A percentile compares a stretch with the other conserved stretches of the same genome.
Evolutionary conservation across 2,113 vertebrate species (phyloP).

Genomic region (Nothobranchius furzeri): DNA sequence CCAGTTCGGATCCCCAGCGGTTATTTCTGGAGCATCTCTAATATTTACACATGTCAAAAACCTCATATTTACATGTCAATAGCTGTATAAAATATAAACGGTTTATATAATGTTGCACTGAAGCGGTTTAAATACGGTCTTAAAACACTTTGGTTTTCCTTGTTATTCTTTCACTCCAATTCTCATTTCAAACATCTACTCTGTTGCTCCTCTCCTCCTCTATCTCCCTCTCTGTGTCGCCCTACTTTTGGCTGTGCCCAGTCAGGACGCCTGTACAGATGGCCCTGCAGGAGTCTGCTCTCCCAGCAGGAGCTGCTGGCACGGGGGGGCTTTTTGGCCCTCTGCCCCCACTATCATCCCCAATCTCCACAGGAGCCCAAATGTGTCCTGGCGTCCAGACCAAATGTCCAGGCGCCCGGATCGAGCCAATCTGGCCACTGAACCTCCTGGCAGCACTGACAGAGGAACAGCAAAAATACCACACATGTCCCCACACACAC

Average conservation of each 20-base stretch:
- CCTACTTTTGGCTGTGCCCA: constrained; percentile 44
- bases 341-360: constrained; percentile 48
- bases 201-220: constrained; percentile 7
- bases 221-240: constrained; percentile 22
- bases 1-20: too few relatives aligned
- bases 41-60: too few relatives aligned
- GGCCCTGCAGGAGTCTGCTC: constrained; percentile 63
- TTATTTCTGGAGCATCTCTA: too few relatives aligned
- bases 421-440: constrained; percentile 54
- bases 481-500: constrained; percentile 46
- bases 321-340: constrained; percentile 50
- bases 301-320: constrained; percentile 62
- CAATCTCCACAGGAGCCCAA: constrained; percentile 57
- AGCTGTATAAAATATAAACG: too few relatives aligned
- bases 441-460: constrained; percentile 39
- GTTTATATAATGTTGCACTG: too few relatives aligned
- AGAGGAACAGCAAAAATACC: constrained; percentile 47
- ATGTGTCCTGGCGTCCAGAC: constrained; percentile 53
- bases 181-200: neutral
- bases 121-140: too few relatives aligned
- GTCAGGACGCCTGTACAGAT: constrained; percentile 64
- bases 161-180: constrained; percentile 15
- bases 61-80: too few relatives aligned
- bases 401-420: constrained; percentile 37
- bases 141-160: neutral